phyloP scores from a whole-genome alignment of 2,113 vertebrate species.

The Ailuropoda melanoleuca region DNA sequence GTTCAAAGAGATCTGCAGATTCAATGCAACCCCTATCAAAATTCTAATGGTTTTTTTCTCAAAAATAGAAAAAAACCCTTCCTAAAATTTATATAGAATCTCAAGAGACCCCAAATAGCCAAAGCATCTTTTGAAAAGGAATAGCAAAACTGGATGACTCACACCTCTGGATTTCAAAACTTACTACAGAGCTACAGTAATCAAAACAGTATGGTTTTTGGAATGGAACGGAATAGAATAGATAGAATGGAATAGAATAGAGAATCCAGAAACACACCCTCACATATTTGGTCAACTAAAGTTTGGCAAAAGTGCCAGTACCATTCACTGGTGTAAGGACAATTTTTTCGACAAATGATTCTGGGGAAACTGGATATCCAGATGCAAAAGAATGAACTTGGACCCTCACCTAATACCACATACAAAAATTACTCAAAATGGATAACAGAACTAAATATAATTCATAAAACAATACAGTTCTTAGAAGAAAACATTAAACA shows the following conservation, averaged over 20 bases:
- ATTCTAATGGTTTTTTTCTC: background rate
- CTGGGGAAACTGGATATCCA: background rate
- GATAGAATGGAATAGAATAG: background rate
- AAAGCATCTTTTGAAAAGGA: background rate
- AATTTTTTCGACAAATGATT: background rate
- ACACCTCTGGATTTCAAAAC: background rate
- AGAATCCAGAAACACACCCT: background rate
- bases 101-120: background rate
- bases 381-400: background rate
- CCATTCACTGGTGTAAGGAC: background rate
- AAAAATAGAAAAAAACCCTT: background rate
- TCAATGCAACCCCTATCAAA: background rate
- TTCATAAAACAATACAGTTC: background rate
- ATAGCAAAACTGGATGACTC: background rate
- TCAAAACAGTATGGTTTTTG: background rate
- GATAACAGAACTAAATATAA: background rate
- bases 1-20: background rate
- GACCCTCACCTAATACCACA: background rate
- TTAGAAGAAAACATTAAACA: background rate
- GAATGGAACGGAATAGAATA: background rate
- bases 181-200: background rate
- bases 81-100: background rate
- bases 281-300: background rate
- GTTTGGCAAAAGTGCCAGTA: background rate
- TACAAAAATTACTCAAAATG: background rate